Conservation (phyloP, 2,797 vertebrate species). For the Onychomys torridus region DNA sequence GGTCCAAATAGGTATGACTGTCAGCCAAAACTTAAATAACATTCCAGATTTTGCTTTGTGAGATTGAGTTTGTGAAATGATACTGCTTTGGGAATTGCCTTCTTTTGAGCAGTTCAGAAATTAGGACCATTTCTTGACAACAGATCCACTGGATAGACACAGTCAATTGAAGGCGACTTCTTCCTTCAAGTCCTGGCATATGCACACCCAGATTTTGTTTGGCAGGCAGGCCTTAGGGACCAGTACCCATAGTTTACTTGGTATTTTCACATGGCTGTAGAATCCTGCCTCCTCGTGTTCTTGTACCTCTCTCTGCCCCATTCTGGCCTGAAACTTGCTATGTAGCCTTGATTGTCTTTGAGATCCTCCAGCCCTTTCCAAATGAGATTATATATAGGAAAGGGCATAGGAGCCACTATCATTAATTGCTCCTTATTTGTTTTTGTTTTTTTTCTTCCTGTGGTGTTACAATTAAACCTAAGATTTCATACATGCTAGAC, state of each 20-base stretch:
- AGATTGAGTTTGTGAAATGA: constrained; percentile 40
- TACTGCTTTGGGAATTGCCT: constrained; percentile 32
- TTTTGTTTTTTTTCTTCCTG: no score
- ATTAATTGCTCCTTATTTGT: background rate
- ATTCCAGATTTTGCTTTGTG: background rate
- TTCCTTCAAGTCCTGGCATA: background rate
- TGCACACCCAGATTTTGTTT: constrained; percentile 61
- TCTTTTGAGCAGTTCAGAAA: constrained; percentile 33
- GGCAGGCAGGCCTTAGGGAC: background rate
- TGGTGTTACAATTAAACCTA: background rate
- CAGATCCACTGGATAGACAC: background rate
- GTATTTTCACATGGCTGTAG: constrained; percentile 7
- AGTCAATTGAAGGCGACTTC: constrained; percentile 75
- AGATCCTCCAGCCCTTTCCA: background rate
- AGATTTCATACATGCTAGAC: background rate
- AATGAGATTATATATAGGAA: background rate
- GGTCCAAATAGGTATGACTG: background rate
- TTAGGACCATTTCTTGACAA: constrained; percentile 68
- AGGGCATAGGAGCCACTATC: background rate
- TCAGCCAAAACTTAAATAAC: background rate
- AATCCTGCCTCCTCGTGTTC: background rate
- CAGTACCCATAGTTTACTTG: background rate
- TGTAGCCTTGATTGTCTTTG: background rate
- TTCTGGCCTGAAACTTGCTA: background rate
- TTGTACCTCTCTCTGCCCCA: background rate